phyloP scores from a whole-genome alignment of 2,797 vertebrate species.

The Acridotheres tristis region DNA sequence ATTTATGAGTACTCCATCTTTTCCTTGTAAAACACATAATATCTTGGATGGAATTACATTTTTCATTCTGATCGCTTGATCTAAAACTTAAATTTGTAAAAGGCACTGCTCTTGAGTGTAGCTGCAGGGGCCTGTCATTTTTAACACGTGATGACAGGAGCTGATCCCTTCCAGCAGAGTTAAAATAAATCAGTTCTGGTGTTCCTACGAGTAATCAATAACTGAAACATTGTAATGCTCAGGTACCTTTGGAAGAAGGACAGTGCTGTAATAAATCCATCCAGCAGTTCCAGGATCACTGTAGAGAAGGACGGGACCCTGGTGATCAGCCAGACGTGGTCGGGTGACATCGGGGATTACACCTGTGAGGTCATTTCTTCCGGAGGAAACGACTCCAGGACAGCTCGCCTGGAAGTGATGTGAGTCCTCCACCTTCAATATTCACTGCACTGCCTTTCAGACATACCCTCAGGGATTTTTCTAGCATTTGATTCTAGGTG shows the following conservation, averaged over 20 bases:
- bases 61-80: neutral
- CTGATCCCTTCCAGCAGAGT: neutral
- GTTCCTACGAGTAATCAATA: neutral
- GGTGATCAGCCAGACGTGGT: constrained; percentile 95
- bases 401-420: constrained; percentile 94
- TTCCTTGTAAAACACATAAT: neutral
- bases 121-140: neutral
- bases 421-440: constrained; percentile 72
- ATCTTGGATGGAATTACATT: neutral
- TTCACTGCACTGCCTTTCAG: rapidly evolving
- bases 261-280: constrained; percentile 73
- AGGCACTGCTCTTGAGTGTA: neutral
- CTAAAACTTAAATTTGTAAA: neutral
- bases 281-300: constrained; percentile 84
- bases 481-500: neutral
- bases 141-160: neutral
- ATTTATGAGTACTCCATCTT: neutral
- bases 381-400: constrained; percentile 88
- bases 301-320: constrained; percentile 85
- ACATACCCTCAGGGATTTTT: neutral
- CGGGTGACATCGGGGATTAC: constrained; percentile 95
- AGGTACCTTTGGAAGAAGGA: constrained; percentile 93
- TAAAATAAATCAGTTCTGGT: neutral
- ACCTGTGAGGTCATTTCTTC: constrained; percentile 88
- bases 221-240: constrained; percentile 13